phyloP scores from a whole-genome alignment of 1,140 invertebrate genomes.

The Drosophila rhopaloa region DNA sequence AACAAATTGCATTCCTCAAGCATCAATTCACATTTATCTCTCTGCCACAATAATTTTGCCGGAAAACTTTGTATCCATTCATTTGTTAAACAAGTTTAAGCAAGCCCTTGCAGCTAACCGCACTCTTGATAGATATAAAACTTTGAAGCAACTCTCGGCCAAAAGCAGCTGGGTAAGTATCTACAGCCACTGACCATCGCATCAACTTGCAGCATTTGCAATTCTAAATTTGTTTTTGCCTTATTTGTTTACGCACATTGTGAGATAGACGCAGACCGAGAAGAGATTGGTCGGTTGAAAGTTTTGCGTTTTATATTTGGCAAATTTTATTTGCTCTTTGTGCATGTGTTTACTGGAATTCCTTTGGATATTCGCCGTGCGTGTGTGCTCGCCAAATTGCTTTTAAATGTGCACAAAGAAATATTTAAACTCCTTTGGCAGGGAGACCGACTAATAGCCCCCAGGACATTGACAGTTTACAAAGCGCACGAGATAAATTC shows the following conservation, averaged over 20 bases:
- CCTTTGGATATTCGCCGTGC: constrained; percentile 30
- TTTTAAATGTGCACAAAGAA: constrained; percentile 73
- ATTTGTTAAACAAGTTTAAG: constrained; percentile 42
- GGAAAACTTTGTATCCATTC: constrained; percentile 31
- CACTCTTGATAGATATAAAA: constrained; percentile 59
- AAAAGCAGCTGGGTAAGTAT: constrained; percentile 36
- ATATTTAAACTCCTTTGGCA: constrained; percentile 53
- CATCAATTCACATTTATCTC: constrained; percentile 44
- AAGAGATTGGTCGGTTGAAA: constrained; percentile 5
- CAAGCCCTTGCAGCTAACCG: constrained; percentile 33
- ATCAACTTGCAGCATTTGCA: constrained; percentile 38
- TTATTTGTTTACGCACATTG: constrained; percentile 47
- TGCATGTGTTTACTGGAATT: constrained; percentile 64
- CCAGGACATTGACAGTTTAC: constrained; percentile 55
- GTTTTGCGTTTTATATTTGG: constrained; percentile 40
- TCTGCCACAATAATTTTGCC: constrained; percentile 41
- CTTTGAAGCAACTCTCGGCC: constrained; percentile 33
- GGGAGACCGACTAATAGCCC: constrained; percentile 60
- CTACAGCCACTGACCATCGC: constrained; percentile 32
- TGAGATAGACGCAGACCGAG: constrained; percentile 15
- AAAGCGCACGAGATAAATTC: constrained; percentile 44
- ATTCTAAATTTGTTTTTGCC: constrained; percentile 56
- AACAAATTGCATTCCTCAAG: constrained; percentile 42
- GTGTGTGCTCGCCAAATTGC: constrained; percentile 53
- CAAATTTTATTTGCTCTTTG: constrained; percentile 59